Conservation (phyloP, 2,797 vertebrate species). For the Lepilemur septentrionalis region DNA sequence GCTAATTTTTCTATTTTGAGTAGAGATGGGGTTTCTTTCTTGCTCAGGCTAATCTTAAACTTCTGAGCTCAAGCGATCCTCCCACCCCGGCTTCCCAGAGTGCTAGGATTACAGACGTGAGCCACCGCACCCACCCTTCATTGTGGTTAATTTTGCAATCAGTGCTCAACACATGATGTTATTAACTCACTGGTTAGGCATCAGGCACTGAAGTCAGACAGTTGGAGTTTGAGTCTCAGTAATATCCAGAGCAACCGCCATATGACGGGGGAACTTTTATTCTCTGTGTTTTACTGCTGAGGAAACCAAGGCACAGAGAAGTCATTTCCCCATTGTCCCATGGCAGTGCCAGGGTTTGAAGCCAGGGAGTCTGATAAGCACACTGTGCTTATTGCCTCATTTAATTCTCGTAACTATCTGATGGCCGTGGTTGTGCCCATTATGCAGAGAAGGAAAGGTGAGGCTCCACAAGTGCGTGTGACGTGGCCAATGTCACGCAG, state of each 20-base stretch:
- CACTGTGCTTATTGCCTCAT: rapidly evolving
- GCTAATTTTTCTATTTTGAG: too few relatives aligned
- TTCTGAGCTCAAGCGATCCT: too few relatives aligned
- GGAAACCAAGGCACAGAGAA: background rate
- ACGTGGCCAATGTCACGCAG: background rate
- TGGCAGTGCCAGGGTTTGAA: background rate
- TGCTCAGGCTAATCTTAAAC: too few relatives aligned
- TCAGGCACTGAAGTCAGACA: too few relatives aligned
- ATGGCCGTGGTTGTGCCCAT: background rate
- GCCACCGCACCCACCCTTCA: too few relatives aligned
- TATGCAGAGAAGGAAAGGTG: background rate
- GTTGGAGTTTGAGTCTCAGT: too few relatives aligned
- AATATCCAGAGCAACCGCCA: background rate
- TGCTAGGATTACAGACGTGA: too few relatives aligned
- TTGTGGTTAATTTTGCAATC: too few relatives aligned
- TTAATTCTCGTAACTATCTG: background rate
- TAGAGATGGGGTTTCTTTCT: too few relatives aligned
- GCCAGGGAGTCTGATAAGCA: background rate
- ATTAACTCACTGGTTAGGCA: too few relatives aligned
- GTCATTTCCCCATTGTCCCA: background rate
- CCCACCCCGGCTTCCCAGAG: too few relatives aligned
- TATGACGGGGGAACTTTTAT: background rate
- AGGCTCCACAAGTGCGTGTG: background rate
- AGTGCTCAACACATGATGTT: too few relatives aligned
- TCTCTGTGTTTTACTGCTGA: background rate